Evolutionary conservation across 2,113 vertebrate genomes (phyloP), one percentile per base, ranked within the genome.

Genomic region (Anguilla japonica): DNA sequence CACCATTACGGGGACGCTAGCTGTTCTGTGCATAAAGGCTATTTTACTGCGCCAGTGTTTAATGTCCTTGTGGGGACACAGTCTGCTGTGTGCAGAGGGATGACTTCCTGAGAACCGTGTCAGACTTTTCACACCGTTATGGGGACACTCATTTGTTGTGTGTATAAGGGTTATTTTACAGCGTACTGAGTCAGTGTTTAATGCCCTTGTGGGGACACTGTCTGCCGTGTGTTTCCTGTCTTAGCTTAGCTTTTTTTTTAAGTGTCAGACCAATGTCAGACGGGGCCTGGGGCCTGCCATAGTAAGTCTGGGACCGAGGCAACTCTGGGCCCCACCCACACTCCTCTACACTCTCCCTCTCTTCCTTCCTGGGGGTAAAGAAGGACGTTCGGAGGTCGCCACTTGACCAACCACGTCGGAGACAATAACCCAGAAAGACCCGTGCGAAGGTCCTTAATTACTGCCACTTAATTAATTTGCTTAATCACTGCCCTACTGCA

Each of bases 401-500:
- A 15, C 79, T 41, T 14, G 39, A 80, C 79, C 18, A 22, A 1
- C 34, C 11, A 29, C 41, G 26, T 82, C 40, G n/a, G 83, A 86
- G 46, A 34, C 82, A 84, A 40, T 89, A 79, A 89, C 89, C 88
- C 83, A 80, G 85, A 89, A 91, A 89, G 88, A 88, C 82, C 75
- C 86, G 16, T 84, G 83, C 85, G 85, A 67, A 67, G 22, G 3
- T 67, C 60, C 8, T 4, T 67, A 67, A 67, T 67, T 67, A 67
- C 60, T 26, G 60, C 26, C 60, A 67, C 60, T 67, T 67, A 0
- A 67, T 26, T 46, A 89, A 88, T 85, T 88, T 89, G 87, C 87
- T 81, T 60, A 89, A 90, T 89, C 87, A 88, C 79, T 86, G 84
- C 85, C 85, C 83, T n/a, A 88, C 50, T 81, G 50, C 85, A 88